These are phyloP conservation scores for Electrophaes corylata DNA, from an alignment of 2,888 invertebrate genomes.

Conservation along the genomic window DNA sequence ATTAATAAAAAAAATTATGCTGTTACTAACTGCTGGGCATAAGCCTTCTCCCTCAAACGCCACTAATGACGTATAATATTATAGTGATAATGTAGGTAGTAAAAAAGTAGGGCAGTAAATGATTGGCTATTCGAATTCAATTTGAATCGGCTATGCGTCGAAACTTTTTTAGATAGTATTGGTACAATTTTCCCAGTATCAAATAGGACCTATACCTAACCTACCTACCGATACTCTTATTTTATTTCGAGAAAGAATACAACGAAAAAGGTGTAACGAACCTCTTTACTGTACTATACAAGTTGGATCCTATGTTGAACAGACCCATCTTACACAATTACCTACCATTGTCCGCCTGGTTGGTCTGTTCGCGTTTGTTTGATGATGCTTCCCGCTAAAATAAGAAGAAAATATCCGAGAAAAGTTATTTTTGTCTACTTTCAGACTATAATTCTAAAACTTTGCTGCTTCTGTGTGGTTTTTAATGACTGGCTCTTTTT, in stretches of 20 bases:
- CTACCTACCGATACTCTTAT: background rate
- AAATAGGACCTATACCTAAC: background rate
- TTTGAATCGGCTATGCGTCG: too few species aligned
- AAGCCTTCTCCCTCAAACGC: too few species aligned
- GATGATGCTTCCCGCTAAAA: constrained; percentile 20
- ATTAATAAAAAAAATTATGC: too few species aligned
- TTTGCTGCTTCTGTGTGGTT: background rate
- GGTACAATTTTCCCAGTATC: background rate
- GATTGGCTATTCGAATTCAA: too few species aligned
- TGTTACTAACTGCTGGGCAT: too few species aligned
- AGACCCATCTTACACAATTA: constrained; percentile 35
- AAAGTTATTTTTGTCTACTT: constrained; percentile 6
- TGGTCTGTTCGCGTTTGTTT: constrained; percentile 24
- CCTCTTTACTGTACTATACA: constrained; percentile 26
- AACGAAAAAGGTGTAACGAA: constrained; percentile 25
- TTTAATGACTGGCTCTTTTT: background rate
- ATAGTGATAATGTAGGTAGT: too few species aligned
- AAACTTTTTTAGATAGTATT: too few species aligned
- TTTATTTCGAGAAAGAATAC: background rate
- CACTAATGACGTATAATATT: too few species aligned
- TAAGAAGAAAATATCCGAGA: constrained; percentile 10
- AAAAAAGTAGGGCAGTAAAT: too few species aligned
- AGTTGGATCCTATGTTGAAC: constrained; percentile 21
- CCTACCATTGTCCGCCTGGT: constrained; percentile 29
- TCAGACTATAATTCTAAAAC: background rate